These are phyloP conservation scores for Brachyopa scutellaris DNA, from an alignment of 2,888 invertebrate genomes.

Conservation along the genomic window DNA sequence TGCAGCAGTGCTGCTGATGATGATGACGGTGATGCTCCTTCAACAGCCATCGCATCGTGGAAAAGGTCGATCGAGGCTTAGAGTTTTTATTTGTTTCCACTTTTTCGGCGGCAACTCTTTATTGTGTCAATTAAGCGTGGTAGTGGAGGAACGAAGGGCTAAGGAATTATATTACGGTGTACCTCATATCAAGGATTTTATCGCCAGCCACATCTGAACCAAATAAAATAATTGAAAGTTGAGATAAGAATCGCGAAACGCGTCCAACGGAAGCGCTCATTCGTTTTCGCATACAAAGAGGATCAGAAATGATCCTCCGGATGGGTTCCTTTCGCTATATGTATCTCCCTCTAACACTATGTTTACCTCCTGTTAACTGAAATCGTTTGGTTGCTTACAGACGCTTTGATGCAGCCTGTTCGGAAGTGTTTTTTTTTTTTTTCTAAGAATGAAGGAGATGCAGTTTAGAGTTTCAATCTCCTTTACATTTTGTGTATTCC, in stretches of 20 bases:
- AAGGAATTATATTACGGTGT: conserved; percentile 77
- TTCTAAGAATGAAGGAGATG: no score
- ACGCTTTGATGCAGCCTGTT: no score
- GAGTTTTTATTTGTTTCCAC: not conserved
- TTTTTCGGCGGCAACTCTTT: conserved; percentile 80
- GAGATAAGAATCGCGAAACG: conserved; percentile 78
- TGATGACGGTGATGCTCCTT: conserved; percentile 13
- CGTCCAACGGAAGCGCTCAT: conserved; percentile 69
- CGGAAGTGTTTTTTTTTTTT: no score
- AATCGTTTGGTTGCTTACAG: no score
- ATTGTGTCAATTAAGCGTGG: conserved; percentile 81
- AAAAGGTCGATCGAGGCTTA: conserved; percentile 62
- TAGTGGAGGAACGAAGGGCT: conserved; percentile 73
- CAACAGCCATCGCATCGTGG: not conserved
- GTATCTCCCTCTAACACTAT: no score
- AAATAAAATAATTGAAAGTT: conserved; percentile 82
- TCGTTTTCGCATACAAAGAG: conserved; percentile 54
- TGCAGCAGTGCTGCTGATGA: not conserved
- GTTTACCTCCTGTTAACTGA: no score
- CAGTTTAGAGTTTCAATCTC: no score
- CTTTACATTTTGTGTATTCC: no score
- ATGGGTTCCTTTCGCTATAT: not conserved
- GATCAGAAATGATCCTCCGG: conserved; percentile 17
- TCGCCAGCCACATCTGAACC: conserved; percentile 81
- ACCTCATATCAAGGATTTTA: conserved; percentile 80